phyloP scores from a whole-genome alignment of 2,113 vertebrate species.

The Tyrannus savana region DNA sequence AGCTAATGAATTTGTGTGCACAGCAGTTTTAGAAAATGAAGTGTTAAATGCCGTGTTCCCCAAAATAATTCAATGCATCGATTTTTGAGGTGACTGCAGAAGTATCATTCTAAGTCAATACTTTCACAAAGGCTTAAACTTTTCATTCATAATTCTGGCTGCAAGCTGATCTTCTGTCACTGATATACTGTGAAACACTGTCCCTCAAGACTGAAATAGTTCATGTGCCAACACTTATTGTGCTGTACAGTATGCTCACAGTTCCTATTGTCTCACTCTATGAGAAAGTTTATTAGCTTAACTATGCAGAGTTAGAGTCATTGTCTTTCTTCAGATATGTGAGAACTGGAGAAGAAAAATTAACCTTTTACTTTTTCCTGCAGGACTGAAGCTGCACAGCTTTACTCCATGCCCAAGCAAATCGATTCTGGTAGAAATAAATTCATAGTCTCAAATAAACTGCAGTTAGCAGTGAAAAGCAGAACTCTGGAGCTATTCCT shows the following conservation, averaged over 20 bases:
- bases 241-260: conserved; percentile 52
- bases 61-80: not conserved
- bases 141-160: conserved; percentile 60
- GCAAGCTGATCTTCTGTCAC: conserved; percentile 50
- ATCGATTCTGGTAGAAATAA: not conserved
- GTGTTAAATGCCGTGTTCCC: not conserved
- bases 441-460: not conserved
- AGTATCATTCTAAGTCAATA: not conserved
- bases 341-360: not conserved
- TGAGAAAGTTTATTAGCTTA: conserved; percentile 58
- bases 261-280: conserved; percentile 53
- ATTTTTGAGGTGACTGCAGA: not conserved
- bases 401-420: not conserved
- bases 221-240: conserved; percentile 57
- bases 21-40: not conserved
- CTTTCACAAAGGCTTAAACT: not conserved
- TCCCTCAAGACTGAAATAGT: conserved; percentile 54
- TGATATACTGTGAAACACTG: conserved; percentile 48
- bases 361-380: not conserved
- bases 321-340: conserved; percentile 33
- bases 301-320: conserved; percentile 18
- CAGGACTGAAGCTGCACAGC: not conserved
- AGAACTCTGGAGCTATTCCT: not conserved
- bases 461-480: not conserved
- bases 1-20: not conserved